Base-by-base conservation (phyloP, 2,797 vertebrate species). In the Austrolebias charrua region DNA sequence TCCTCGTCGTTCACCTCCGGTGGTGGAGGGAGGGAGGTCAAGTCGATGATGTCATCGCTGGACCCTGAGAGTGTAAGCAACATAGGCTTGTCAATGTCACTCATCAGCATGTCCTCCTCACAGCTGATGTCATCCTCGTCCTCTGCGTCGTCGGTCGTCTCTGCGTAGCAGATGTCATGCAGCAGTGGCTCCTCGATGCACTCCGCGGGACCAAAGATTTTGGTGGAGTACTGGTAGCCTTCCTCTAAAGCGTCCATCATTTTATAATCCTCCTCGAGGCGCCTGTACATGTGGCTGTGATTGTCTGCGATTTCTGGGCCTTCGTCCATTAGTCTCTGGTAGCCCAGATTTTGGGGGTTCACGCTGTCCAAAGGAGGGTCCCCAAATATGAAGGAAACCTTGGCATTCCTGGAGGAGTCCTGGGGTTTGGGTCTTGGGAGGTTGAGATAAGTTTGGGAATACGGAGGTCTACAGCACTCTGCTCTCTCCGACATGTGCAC, bases 381-480 rank as follows among this genome's bases (percentile, higher is more conserved):
- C 83, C 96, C 96, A 85, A 99, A 99, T 90, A 98, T 98, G 86
- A 99, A 98, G 72, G 97, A 99, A 84, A 98, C 97, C 87, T 98
- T 98, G 80, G 98, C 97, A 85, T 91, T 95, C 75, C 95, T 90
- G 7, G 95, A 93, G 59, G 95, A 94, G 69, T 95, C 95, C 80
- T 96, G 95, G 82, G 93, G 83, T 92, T 94, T 95, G 78, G 93
- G 90, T 76, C 94, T 93, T 55, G 95, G 93, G 81, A 95, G 79
- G 14, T 92, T 94, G 83, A 95, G 78, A 76, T 93, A 92, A 43
- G 94, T 92, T 81, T 94, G 92, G 59, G 94, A 85, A 63, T 86
- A 93, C 35, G 94, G 84, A 48, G 93, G 82, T 75, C 94, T 92
- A 60, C 91, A 94, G 80, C 93, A 88, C 66, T 95, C 94, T 0